Conservation (phyloP, 1,140 invertebrate species). For the Leguminivora glycinivorella region DNA sequence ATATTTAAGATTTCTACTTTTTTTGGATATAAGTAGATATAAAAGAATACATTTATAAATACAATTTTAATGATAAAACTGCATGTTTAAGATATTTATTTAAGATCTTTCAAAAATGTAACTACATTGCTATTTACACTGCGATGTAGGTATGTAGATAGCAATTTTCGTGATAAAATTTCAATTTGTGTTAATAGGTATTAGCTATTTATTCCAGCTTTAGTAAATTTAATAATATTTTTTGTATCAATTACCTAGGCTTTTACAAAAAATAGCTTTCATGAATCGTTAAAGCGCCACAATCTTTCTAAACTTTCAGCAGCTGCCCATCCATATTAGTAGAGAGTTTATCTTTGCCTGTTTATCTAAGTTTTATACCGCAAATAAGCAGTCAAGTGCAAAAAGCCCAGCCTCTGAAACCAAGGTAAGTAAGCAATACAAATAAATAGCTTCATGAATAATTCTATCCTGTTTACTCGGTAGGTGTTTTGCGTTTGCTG, state of each 20-base stretch:
- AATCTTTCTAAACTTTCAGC: background rate
- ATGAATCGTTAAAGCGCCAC: too few species aligned
- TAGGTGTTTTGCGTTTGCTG: constrained; percentile 46
- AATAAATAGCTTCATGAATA: constrained; percentile 74
- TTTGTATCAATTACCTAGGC: background rate
- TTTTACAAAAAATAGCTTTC: background rate
- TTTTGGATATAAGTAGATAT: too few species aligned
- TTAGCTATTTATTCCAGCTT: background rate
- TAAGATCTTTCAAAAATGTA: too few species aligned
- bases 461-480: constrained; percentile 42
- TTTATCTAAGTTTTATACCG: constrained; percentile 26
- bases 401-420: constrained; percentile 8
- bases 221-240: background rate
- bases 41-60: too few species aligned
- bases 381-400: constrained; percentile 27
- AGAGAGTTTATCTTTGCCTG: background rate
- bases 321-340: background rate
- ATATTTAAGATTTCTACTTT: too few species aligned
- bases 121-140: too few species aligned
- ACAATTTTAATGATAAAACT: too few species aligned
- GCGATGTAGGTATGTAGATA: too few species aligned
- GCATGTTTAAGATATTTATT: too few species aligned
- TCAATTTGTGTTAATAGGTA: too few species aligned
- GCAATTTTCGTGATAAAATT: too few species aligned
- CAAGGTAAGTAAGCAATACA: constrained; percentile 64